A percentile compares a stretch with the other conserved stretches of the same genome.
These are phyloP conservation scores for Achroia grisella DNA, from an alignment of 1,140 invertebrate genomes.

Conservation along the genomic window DNA sequence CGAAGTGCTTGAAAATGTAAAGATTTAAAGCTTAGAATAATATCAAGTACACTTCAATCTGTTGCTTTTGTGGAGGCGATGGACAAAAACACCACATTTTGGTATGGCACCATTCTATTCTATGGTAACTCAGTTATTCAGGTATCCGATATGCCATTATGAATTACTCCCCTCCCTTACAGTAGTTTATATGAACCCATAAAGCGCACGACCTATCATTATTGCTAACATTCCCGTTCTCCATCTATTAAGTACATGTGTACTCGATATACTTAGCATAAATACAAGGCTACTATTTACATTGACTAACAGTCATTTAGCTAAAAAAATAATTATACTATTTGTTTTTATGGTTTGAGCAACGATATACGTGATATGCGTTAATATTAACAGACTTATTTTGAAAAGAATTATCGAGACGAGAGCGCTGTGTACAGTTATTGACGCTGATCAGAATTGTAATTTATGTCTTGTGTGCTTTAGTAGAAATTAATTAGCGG, in stretches of 20 bases:
- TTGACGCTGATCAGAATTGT: no score
- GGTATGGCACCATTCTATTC: constrained; percentile 67
- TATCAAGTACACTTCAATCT: background rate
- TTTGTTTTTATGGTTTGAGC: constrained; percentile 13
- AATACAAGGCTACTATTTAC: constrained; percentile 64
- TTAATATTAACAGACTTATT: no score
- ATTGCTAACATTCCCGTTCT: constrained; percentile 56
- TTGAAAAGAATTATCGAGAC: no score
- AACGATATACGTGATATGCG: constrained; percentile 7
- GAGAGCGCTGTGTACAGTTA: no score
- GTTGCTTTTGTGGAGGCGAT: background rate
- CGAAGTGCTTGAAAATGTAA: no score
- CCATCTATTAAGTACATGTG: constrained; percentile 30
- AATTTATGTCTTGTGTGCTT: no score
- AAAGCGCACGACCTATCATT: constrained; percentile 57
- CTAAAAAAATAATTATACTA: constrained; percentile 10
- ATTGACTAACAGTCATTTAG: constrained; percentile 53
- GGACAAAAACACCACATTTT: constrained; percentile 16
- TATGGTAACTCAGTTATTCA: constrained; percentile 61
- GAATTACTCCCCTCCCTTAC: background rate
- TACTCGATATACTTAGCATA: constrained; percentile 39
- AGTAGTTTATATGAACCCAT: background rate
- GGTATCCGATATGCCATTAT: constrained; percentile 31
- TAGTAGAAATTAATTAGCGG: no score
- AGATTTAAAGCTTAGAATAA: background rate